Percentiles rank a stretch among this genome's conserved stretches.
phyloP scores from a whole-genome alignment of 1,140 invertebrate genomes.

The Eumeta japonica region DNA sequence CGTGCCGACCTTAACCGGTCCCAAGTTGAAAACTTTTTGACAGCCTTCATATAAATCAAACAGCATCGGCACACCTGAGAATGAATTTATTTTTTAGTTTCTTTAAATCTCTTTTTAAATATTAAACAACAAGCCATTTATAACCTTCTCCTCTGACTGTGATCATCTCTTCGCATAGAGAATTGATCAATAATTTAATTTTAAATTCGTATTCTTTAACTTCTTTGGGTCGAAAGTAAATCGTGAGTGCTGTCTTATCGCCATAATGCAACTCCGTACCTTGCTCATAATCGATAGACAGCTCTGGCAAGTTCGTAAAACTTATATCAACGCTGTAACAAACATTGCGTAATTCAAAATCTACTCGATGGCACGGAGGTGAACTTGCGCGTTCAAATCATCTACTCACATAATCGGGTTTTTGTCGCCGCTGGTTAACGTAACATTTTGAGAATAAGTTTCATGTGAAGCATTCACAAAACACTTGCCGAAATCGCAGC shows the following conservation, averaged over 20 bases:
- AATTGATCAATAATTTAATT: conserved; percentile 45
- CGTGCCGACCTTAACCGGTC: conserved; percentile 41
- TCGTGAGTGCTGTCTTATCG: conserved; percentile 27
- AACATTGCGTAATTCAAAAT: no score
- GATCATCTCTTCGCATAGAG: conserved; percentile 43
- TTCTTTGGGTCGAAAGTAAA: conserved; percentile 42
- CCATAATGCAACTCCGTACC: conserved; percentile 20
- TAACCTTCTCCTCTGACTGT: conserved; percentile 44
- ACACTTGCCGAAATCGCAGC: conserved; percentile 40
- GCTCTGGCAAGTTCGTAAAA: conserved; percentile 33
- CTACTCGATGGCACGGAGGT: no score
- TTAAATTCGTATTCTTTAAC: conserved; percentile 41
- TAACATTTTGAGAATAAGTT: conserved; percentile 41
- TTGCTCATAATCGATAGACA: conserved; percentile 27
- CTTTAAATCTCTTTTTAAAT: no score
- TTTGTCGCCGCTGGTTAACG: conserved; percentile 35
- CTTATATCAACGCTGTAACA: conserved; percentile 38
- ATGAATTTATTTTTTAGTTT: conserved; percentile 1
- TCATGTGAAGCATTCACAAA: conserved; percentile 39
- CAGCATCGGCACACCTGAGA: conserved; percentile 37
- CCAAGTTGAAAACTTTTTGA: conserved; percentile 44
- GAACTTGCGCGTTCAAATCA: no score
- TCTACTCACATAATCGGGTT: conserved; percentile 26
- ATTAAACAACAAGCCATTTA: no score
- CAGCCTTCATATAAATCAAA: conserved; percentile 48